Conservation (phyloP, 2,888 invertebrate species). For the Parascotia fuliginaria region DNA sequence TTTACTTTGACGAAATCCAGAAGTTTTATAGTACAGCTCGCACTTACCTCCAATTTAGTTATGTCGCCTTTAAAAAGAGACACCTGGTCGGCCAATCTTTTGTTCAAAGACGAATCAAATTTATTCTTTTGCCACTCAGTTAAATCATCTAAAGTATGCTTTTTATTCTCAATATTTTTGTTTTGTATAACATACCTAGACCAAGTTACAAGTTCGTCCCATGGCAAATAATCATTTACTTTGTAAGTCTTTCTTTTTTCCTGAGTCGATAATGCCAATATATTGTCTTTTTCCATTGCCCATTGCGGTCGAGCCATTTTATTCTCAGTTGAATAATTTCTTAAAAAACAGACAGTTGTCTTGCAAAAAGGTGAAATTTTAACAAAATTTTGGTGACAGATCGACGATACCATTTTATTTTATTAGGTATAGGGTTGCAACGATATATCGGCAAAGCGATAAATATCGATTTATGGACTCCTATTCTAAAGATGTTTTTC, state of each 20-base stretch:
- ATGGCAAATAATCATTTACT: constrained; percentile 62
- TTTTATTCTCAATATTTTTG: constrained; percentile 63
- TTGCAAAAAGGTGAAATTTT: too few relatives aligned
- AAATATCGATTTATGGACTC: too few relatives aligned
- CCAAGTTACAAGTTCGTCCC: constrained; percentile 86
- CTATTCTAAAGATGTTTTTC: too few relatives aligned
- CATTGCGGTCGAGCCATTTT: constrained; percentile 76
- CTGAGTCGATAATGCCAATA: constrained; percentile 76
- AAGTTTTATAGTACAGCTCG: too few relatives aligned
- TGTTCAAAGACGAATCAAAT: constrained; percentile 68
- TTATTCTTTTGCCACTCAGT: constrained; percentile 62
- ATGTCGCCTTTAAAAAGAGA: constrained; percentile 92
- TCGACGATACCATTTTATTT: too few relatives aligned
- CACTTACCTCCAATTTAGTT: constrained; percentile 89
- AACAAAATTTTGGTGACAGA: too few relatives aligned
- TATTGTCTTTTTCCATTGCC: constrained; percentile 82
- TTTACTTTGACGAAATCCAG: too few relatives aligned
- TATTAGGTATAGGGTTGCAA: too few relatives aligned
- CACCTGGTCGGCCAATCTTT: constrained; percentile 84
- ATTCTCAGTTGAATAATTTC: constrained; percentile 49
- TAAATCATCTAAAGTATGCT: constrained; percentile 67
- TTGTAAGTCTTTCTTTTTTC: constrained; percentile 84
- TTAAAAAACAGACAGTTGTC: constrained; percentile 18
- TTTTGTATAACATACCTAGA: constrained; percentile 72
- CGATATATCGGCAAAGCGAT: too few relatives aligned